Percentiles rank a stretch among this genome's conserved stretches.
phyloP scores from a whole-genome alignment of 2,888 invertebrate genomes.

The Netelia fuscicornis region DNA sequence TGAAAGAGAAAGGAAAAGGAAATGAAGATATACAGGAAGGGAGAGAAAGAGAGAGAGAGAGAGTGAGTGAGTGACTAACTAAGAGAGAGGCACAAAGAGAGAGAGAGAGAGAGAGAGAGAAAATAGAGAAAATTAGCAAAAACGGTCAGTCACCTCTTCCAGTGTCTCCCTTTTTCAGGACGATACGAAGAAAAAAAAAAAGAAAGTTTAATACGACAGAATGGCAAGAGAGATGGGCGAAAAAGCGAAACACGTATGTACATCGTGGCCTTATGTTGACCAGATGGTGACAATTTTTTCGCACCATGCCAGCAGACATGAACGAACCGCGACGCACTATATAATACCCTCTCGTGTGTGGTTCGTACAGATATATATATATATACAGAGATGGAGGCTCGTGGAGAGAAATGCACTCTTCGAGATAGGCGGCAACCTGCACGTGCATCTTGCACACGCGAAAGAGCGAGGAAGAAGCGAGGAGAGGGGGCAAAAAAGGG shows the following conservation, averaged over 20 bases:
- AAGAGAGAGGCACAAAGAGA: not conserved
- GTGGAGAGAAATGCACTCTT: conserved; percentile 24
- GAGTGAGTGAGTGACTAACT: not conserved
- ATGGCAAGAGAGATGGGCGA: conserved; percentile 37
- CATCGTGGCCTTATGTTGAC: conserved; percentile 73
- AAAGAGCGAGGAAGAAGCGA: not conserved
- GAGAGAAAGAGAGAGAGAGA: not conserved
- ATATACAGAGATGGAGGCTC: not conserved
- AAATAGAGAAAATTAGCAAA: conserved; percentile 58
- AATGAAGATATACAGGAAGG: not conserved
- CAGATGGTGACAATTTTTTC: conserved; percentile 78
- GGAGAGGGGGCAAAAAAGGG: conserved; percentile 4
- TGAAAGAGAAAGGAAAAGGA: not conserved
- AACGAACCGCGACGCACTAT: conserved; percentile 68
- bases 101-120: conserved; percentile 27
- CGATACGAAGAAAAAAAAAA: conserved; percentile 52
- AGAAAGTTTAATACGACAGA: conserved; percentile 53
- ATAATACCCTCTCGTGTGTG: conserved; percentile 22
- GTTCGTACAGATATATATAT: conserved; percentile 17
- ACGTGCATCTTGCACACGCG: conserved; percentile 46
- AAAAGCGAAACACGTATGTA: conserved; percentile 40
- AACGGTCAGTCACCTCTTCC: conserved; percentile 70
- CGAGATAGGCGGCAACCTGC: conserved; percentile 44
- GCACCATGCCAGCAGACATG: conserved; percentile 73
- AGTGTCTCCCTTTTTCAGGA: conserved; percentile 38